Percentiles rank a stretch among this genome's conserved stretches.
Evolutionary conservation across 92 coral and sea anemone genomes (phyloP).

Genomic region (Epizoanthus illoricatus): DNA sequence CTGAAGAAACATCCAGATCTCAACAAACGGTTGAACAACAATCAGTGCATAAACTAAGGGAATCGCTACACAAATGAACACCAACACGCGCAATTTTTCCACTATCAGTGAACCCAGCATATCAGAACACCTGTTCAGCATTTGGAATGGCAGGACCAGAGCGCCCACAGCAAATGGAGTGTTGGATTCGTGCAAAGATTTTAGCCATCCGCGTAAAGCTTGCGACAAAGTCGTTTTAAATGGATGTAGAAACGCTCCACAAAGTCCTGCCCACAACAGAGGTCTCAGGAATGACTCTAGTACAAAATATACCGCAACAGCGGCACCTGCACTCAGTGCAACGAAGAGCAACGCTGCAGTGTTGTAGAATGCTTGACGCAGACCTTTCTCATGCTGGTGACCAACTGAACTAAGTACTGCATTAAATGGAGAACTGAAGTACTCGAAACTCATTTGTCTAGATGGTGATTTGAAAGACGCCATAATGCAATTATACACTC

Average conservation of each 20-base stretch:
- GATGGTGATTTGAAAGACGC: slow-evolving; percentile 66
- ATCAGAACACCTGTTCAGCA: slow-evolving; percentile 77
- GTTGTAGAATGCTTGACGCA: slow-evolving; percentile 93
- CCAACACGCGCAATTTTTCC: slow-evolving; percentile 63
- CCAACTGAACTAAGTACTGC: slow-evolving; percentile 82
- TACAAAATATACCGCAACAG: slow-evolving; percentile 92
- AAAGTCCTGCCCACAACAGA: slow-evolving; percentile 95
- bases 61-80: slow-evolving; percentile 48
- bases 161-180: slow-evolving; percentile 93
- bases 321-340: slow-evolving; percentile 82
- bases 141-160: slow-evolving; percentile 80
- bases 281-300: slow-evolving; percentile 91
- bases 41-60: slow-evolving; percentile 66
- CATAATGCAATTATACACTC: slow-evolving; percentile 31
- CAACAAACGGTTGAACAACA: slow-evolving; percentile 82
- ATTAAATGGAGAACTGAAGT: slow-evolving; percentile 82
- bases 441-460: slow-evolving; percentile 75
- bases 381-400: slow-evolving; percentile 76
- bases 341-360: slow-evolving; percentile 90
- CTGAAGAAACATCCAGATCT: slow-evolving; percentile 73
- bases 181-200: slow-evolving; percentile 75
- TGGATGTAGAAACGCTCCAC: slow-evolving; percentile 96
- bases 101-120: slow-evolving; percentile 83
- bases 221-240: slow-evolving; percentile 87
- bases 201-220: slow-evolving; percentile 78